These are phyloP conservation scores for Pipistrellus pygmaeus DNA, from an alignment of 2,797 vertebrate genomes.

Conservation along the genomic window DNA sequence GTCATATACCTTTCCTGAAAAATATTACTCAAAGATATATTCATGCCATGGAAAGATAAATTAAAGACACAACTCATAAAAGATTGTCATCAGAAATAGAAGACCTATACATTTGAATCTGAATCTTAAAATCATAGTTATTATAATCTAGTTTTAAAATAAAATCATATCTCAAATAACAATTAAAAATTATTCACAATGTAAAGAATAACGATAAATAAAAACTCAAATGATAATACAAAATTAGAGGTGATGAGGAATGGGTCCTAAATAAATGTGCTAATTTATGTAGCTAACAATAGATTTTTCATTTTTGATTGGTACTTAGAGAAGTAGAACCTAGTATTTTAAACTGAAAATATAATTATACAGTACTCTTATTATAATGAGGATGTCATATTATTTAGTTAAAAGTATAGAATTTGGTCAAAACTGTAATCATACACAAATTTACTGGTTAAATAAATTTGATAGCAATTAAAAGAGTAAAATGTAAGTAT, in stretches of 20 bases:
- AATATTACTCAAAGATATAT: not conserved
- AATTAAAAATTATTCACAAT: slow-evolving; percentile 4
- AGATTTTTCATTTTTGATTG: not conserved
- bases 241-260: slow-evolving; percentile 36
- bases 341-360: slow-evolving; percentile 52
- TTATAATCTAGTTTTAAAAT: not conserved
- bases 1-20: not conserved
- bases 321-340: slow-evolving; percentile 17
- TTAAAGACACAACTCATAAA: slow-evolving; percentile 12
- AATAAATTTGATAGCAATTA: slow-evolving; percentile 30
- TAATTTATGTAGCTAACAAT: not conserved
- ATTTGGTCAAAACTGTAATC: slow-evolving; percentile 35
- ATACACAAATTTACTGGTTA: slow-evolving; percentile 56
- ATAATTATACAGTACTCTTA: slow-evolving; percentile 37
- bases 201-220: slow-evolving; percentile 50
- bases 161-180: slow-evolving; percentile 45
- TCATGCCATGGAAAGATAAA: not conserved
- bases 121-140: slow-evolving; percentile 52
- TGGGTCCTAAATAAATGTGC: not conserved
- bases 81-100: not conserved
- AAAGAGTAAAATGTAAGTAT: slow-evolving; percentile 4
- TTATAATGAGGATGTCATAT: slow-evolving; percentile 21
- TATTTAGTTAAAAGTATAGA: slow-evolving; percentile 39
- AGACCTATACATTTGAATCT: not conserved
- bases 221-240: slow-evolving; percentile 9